Evolutionary conservation across 2,113 vertebrate genomes (phyloP).

Genomic region (Gracilinanus agilis): DNA sequence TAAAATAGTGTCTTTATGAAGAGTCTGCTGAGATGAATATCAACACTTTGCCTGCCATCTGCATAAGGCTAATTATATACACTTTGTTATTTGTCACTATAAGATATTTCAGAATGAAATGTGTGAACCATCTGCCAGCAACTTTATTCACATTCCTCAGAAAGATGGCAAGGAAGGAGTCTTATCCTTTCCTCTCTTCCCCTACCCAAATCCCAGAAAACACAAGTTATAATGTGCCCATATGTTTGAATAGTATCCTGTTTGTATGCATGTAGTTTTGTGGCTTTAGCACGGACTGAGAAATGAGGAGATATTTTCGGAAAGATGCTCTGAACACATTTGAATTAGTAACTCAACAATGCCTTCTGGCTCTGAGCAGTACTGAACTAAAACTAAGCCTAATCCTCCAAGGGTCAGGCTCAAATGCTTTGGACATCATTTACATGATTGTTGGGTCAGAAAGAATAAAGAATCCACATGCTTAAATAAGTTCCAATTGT

Average conservation of each 20-base stretch:
- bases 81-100: conserved; percentile 83
- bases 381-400: conserved; percentile 62
- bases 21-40: conserved; percentile 74
- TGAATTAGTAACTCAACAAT: conserved; percentile 65
- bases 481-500: conserved; percentile 70
- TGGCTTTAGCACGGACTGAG: conserved; percentile 50
- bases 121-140: conserved; percentile 84
- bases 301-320: conserved; percentile 69
- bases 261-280: not conserved
- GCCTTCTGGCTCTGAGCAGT: conserved; percentile 44
- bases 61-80: conserved; percentile 83
- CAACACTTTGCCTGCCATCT: conserved; percentile 81
- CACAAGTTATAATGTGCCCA: conserved; percentile 59
- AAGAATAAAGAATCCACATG: conserved; percentile 43
- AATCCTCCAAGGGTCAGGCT: conserved; percentile 43
- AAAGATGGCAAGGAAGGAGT: conserved; percentile 73
- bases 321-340: conserved; percentile 62
- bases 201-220: conserved; percentile 14
- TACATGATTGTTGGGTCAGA: conserved; percentile 55
- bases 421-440: conserved; percentile 49
- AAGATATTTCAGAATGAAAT: conserved; percentile 85
- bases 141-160: conserved; percentile 82
- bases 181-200: conserved; percentile 28
- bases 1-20: conserved; percentile 76
- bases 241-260: not conserved